Evolutionary conservation across 2,797 vertebrate genomes (phyloP).

Genomic region (Rhadinocentrus ornatus): DNA sequence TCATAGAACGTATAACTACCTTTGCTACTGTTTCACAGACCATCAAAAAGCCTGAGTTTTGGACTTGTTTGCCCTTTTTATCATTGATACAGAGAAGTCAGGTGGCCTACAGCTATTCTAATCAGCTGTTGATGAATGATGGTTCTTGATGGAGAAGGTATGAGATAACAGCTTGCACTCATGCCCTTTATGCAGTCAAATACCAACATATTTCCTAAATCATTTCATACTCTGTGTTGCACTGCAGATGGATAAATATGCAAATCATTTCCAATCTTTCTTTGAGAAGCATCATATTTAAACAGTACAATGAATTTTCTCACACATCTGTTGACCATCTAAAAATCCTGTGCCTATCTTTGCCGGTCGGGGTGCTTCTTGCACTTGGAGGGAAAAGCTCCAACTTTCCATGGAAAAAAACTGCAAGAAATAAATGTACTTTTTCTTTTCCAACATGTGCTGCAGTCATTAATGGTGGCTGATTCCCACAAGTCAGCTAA

Average conservation of each 20-base stretch:
- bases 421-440: slow-evolving; percentile 55
- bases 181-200: neutral
- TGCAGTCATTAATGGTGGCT: slow-evolving; percentile 37
- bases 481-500: slow-evolving; percentile 39
- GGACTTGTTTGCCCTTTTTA: neutral
- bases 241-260: neutral
- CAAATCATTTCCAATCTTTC: neutral
- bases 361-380: slow-evolving; percentile 39
- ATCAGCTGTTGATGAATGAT: neutral
- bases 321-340: neutral
- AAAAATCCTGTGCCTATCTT: neutral
- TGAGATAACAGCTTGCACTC: too few species aligned
- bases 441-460: slow-evolving; percentile 57
- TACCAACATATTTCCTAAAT: neutral
- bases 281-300: neutral
- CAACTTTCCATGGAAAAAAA: slow-evolving; percentile 65
- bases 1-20: too few species aligned
- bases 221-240: neutral
- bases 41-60: neutral
- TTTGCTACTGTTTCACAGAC: neutral
- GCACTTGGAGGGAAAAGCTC: slow-evolving; percentile 40
- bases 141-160: neutral
- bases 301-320: neutral
- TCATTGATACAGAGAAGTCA: too few species aligned
- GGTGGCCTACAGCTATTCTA: neutral